These are phyloP conservation scores for Chymomyza fuscimana DNA, from an alignment of 2,888 invertebrate species.

Conservation along the genomic window DNA sequence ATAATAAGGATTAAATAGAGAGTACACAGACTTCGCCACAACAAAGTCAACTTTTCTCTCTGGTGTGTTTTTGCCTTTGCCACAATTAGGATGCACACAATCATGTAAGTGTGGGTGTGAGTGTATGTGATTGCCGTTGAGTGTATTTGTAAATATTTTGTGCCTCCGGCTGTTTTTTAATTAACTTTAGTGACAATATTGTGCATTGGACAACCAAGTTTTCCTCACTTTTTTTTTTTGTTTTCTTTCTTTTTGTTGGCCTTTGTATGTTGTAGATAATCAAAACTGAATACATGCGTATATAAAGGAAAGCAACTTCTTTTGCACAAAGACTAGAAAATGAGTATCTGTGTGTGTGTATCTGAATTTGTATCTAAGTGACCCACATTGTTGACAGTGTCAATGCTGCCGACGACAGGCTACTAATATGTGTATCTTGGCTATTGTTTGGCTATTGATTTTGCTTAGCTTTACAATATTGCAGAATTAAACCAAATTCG, in stretches of 20 bases:
- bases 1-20: too few species aligned
- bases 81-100: conserved; percentile 23
- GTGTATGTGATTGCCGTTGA: conserved; percentile 19
- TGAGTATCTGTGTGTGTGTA: neutral
- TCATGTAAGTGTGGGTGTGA: conserved; percentile 2
- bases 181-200: conserved; percentile 75
- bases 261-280: conserved; percentile 46
- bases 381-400: conserved; percentile 35
- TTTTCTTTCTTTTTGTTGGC: neutral
- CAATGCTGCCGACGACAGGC: conserved; percentile 66
- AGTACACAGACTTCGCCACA: neutral
- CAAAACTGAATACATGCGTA: conserved; percentile 55
- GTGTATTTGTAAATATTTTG: conserved; percentile 39
- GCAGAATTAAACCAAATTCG: neutral
- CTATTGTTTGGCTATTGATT: too few species aligned
- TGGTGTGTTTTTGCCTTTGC: conserved; percentile 29
- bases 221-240: neutral
- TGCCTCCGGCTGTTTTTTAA: conserved; percentile 71
- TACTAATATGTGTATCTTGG: neutral
- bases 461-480: neutral
- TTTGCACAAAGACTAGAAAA: neutral
- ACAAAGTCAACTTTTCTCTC: conserved; percentile 16
- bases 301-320: conserved; percentile 60
- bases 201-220: conserved; percentile 28
- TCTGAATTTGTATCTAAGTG: neutral